Evolutionary conservation across 2,888 invertebrate genomes (phyloP), one percentile per base, ranked within the genome.

Genomic region (Drosophila lacicola): DNA sequence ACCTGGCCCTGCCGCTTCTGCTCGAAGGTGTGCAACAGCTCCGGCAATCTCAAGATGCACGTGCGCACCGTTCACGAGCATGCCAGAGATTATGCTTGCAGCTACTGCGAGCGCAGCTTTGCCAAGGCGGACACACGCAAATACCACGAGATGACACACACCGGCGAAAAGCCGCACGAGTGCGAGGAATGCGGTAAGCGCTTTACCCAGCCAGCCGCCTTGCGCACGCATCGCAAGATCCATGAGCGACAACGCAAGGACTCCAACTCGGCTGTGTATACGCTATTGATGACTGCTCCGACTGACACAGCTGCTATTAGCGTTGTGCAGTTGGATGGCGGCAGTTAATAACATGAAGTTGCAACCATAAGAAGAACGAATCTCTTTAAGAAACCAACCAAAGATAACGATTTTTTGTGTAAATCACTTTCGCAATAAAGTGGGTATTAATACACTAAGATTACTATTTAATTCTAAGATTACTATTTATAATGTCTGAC

Each of bases 131-230:
- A 91, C 51, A 91, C 91, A 0, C 79, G 89, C 5, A 91, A 91
- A 21, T 91, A 91, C 70, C 91, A 91, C 65, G 91, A 91, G 74
- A 91, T 92, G 91, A 91, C 80, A 4, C 92, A 91, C 65, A 91
- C 91, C 0, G 92, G 91, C 1, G 91, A 91, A 60, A 91, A 90
- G 47, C 91, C 91, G 6, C 80, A 90, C 34, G 78, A 74, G 33
- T 92, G 91, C 9, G 53, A 70, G 0, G 78, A 83, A n/a, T 91
- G 91, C 36, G 88, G 86, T 37, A 89, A 89, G 19, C 69, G 84
- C 3, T 91, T 91, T 41, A 86, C 82, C 0, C 92, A 92, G 62
- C 86, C 85, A 0, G 83, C 90, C 0, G 90, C 91, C 0, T 57
- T 91, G 5, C 86, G 90, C 3, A 90, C 88, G 0, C 91, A 91